Percentiles rank a stretch among this genome's conserved stretches.
phyloP scores from a whole-genome alignment of 2,888 invertebrate species.

The Seira sanloemensis region DNA sequence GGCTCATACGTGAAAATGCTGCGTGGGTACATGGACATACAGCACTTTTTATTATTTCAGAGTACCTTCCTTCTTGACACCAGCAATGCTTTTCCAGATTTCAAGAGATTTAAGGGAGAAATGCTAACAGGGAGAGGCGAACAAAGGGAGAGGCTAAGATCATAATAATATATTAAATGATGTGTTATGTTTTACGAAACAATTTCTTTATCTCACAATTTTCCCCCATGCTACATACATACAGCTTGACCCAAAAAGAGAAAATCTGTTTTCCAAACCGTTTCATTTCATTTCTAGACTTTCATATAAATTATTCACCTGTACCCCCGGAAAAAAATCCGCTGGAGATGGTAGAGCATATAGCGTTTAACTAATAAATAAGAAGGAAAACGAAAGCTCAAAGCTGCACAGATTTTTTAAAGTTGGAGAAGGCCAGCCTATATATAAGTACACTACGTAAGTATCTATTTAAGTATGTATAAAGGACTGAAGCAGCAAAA shows the following conservation, averaged over 20 bases:
- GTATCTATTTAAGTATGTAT: no score
- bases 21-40: no score
- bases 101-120: not conserved
- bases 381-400: not conserved
- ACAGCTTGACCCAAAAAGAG: not conserved
- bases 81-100: not conserved
- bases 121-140: not conserved
- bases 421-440: no score
- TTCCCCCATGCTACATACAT: not conserved
- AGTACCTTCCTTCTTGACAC: not conserved
- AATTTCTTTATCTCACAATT: not conserved
- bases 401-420: not conserved
- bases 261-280: not conserved
- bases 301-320: conserved; percentile 17
- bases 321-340: not conserved
- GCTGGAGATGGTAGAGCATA: not conserved
- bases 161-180: not conserved
- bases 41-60: not conserved
- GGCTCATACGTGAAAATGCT: no score
- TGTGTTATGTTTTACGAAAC: not conserved
- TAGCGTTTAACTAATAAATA: not conserved
- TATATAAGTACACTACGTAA: no score
- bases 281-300: conserved; percentile 22
- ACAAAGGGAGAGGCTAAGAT: not conserved
- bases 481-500: no score